Evolutionary conservation across 2,888 invertebrate genomes (phyloP).

Genomic region (Steinernema hermaphroditum): DNA sequence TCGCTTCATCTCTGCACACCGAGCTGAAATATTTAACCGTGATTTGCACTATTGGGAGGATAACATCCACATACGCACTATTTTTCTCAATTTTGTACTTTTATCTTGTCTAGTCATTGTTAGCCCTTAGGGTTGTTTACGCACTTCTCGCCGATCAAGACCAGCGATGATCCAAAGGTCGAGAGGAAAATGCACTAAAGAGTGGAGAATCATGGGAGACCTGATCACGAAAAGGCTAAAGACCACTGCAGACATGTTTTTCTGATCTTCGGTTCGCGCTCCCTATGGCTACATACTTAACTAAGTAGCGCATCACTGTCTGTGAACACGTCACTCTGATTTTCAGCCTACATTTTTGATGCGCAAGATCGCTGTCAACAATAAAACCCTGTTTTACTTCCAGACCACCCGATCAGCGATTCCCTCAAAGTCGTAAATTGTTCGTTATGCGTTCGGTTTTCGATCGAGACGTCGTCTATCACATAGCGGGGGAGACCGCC

Average conservation of each 20-base stretch:
- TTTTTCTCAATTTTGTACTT: neutral
- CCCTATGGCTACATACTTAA: neutral
- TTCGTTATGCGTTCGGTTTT: constrained; percentile 6
- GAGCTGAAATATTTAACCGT: constrained; percentile 48
- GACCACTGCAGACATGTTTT: constrained; percentile 13
- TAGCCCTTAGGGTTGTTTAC: neutral
- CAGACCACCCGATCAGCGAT: constrained; percentile 11
- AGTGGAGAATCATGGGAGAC: neutral
- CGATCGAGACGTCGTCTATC: neutral
- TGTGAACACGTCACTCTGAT: neutral
- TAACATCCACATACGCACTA: neutral
- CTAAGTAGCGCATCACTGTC: neutral
- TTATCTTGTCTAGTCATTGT: neutral
- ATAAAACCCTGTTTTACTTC: neutral
- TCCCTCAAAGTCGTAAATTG: neutral
- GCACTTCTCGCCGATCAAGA: neutral
- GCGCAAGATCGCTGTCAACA: too few species aligned
- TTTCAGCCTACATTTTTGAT: too few species aligned
- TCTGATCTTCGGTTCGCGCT: constrained; percentile 4
- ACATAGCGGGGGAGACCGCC: neutral
- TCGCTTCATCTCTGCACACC: constrained; percentile 64
- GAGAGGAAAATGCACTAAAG: neutral
- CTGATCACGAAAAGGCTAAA: neutral
- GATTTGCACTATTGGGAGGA: neutral
- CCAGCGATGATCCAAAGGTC: constrained; percentile 14